These are phyloP conservation scores for Gastrophysa polygoni DNA, from an alignment of 2,888 invertebrate species.

Conservation along the genomic window DNA sequence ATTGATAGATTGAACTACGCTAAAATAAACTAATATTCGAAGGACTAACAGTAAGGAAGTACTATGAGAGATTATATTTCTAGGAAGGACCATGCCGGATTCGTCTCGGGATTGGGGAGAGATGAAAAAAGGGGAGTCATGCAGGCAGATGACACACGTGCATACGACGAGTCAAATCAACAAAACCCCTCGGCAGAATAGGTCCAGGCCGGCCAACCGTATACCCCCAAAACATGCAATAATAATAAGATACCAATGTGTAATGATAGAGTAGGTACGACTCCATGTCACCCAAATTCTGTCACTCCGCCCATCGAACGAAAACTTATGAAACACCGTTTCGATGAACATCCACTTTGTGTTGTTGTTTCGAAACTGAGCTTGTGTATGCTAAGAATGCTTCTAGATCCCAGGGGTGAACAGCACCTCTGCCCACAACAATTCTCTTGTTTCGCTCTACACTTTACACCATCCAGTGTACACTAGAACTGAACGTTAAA, in stretches of 20 bases:
- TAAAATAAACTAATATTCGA: neutral
- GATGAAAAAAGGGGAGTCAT: conserved; percentile 41
- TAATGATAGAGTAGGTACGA: conserved; percentile 42
- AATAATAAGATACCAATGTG: conserved; percentile 49
- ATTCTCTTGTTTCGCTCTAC: too few species aligned
- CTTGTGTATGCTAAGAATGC: too few species aligned
- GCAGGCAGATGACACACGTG: conserved; percentile 52
- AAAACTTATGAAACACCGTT: too few species aligned
- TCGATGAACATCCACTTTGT: too few species aligned
- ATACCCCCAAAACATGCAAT: conserved; percentile 54
- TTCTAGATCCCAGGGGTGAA: too few species aligned
- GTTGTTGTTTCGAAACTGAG: too few species aligned
- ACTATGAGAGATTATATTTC: neutral
- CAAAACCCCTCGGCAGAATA: conserved; percentile 55
- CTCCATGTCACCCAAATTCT: conserved; percentile 41
- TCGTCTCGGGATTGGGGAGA: conserved; percentile 16
- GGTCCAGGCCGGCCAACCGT: conserved; percentile 60
- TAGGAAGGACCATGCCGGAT: conserved; percentile 26
- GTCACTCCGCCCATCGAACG: neutral
- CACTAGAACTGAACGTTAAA: too few species aligned
- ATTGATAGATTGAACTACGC: neutral
- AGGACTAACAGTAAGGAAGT: conserved; percentile 3
- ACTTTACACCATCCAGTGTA: too few species aligned
- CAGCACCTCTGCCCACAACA: too few species aligned
- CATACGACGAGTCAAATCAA: conserved; percentile 49